Evolutionary conservation across 53 echinoderm and acorn worm genomes (phyloP).

Genomic region (Paracentrotus lividus): DNA sequence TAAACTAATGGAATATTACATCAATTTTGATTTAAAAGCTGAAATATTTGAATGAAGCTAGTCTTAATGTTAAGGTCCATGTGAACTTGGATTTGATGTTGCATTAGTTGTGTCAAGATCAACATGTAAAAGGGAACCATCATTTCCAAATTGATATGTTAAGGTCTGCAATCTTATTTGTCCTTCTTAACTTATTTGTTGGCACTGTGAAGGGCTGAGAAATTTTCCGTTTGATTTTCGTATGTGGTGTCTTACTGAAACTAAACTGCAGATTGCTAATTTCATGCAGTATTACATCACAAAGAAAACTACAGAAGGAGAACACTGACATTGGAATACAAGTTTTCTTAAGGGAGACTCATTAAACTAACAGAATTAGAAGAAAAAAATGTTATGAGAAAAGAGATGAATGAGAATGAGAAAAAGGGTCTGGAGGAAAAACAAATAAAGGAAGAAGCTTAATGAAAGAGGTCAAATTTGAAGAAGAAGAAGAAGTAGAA

Average conservation of each 20-base stretch:
- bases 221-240: neutral
- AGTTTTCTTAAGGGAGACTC: too few relatives aligned
- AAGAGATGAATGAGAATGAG: neutral
- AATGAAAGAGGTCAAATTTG: too few relatives aligned
- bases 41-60: too few relatives aligned
- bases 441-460: neutral
- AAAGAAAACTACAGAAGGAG: neutral
- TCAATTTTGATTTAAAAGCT: neutral
- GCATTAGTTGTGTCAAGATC: too few relatives aligned
- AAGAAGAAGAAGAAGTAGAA: neutral
- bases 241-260: neutral
- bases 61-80: too few relatives aligned
- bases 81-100: too few relatives aligned
- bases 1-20: too few relatives aligned
- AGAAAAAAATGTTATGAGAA: neutral
- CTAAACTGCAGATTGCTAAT: neutral
- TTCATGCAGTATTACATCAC: neutral
- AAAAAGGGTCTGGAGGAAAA: neutral
- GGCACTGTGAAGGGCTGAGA: too few relatives aligned
- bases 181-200: too few relatives aligned
- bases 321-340: neutral
- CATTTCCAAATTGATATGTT: too few relatives aligned
- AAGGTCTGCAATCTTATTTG: too few relatives aligned
- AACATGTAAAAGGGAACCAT: too few relatives aligned
- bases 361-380: neutral